Percentiles rank a stretch among this genome's conserved stretches.
Evolutionary conservation across 2,797 vertebrate genomes (phyloP).

Genomic region (Gymnoscopelus braueri): DNA sequence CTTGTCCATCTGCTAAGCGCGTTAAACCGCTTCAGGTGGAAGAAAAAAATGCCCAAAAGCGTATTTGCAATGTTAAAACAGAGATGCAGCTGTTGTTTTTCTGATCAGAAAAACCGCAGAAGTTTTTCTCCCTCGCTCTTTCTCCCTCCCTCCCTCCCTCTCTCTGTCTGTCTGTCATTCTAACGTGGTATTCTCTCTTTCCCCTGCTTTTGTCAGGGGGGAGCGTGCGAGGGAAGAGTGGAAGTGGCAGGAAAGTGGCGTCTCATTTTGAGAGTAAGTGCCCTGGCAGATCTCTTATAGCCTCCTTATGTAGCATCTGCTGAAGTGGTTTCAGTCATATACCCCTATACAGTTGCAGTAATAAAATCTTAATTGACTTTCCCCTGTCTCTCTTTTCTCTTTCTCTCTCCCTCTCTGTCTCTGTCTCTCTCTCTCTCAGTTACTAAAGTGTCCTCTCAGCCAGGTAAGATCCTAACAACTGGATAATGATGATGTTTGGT

Average conservation of each 20-base stretch:
- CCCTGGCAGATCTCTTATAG: constrained; percentile 70
- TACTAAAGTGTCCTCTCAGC: constrained; percentile 80
- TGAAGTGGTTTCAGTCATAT: constrained; percentile 73
- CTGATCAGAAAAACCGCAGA: constrained; percentile 59
- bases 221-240: constrained; percentile 65
- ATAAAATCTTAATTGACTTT: constrained; percentile 73
- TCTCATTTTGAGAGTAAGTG: constrained; percentile 88
- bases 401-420: constrained; percentile 8
- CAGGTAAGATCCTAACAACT: constrained; percentile 75
- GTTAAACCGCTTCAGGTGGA: constrained; percentile 69
- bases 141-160: constrained; percentile 45
- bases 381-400: constrained; percentile 48
- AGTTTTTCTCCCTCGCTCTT: constrained; percentile 52
- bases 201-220: constrained; percentile 69
- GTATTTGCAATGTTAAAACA: constrained; percentile 68
- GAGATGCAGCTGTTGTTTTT: constrained; percentile 71
- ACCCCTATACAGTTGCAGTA: constrained; percentile 67
- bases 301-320: constrained; percentile 74
- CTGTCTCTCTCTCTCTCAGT: constrained; percentile 69
- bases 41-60: constrained; percentile 63
- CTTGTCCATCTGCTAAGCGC: constrained; percentile 75
- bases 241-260: constrained; percentile 82
- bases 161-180: constrained; percentile 48
- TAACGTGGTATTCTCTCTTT: constrained; percentile 47
- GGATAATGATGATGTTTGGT: constrained; percentile 2